Evolutionary conservation across 2,888 invertebrate species (phyloP), one percentile per base, ranked within the genome.

Genomic region (Acanthosepion esculentum): DNA sequence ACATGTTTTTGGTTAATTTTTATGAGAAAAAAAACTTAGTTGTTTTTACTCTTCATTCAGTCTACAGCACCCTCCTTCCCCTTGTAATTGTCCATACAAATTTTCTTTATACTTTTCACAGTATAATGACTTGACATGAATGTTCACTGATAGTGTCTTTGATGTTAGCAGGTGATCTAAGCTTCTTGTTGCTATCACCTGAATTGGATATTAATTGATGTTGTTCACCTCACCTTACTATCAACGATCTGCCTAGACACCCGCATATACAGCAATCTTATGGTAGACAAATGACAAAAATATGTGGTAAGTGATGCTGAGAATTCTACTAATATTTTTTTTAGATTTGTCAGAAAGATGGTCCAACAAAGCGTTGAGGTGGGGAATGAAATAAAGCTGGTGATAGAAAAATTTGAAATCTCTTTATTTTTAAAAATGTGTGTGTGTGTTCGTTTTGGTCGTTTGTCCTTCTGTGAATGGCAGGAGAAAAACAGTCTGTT

Each of bases 91-190:
- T 23, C 23, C 59, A 23, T 59, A 59, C 59, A 59, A 59, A n/a
- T 78, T 78, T 78, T 78, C 10, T 78, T 10, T 78, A n/a, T 78
- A 78, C 78, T 78, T n/a, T 78, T 78, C 29, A 29, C n/a, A 78
- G n/a, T n/a, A 29, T 78, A 78, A 78, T n/a, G 78, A 78, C 78
- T 78, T 78, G 78, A 78, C 78, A 78, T n/a, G n/a, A 78, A 78
- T n/a, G n/a, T 78, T 78, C 59, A 59, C 20, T 59, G 59, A 23
- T 23, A 59, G 23, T 23, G 59, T 20, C 78, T 78, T 78, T 78
- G 78, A 78, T 78, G 78, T 78, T 78, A 3, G n/a, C 78, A 78
- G 78, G 78, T 78, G 78, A 78, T 78, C 8, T 3, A n/a, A 15
- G n/a, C 8, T 78, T 78, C 8, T 78, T 78, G 78, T n/a, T n/a